Percentiles rank a stretch among this genome's conserved stretches.
Conservation (phyloP, 2,888 invertebrate species). For the Plemyria rubiginata region DNA sequence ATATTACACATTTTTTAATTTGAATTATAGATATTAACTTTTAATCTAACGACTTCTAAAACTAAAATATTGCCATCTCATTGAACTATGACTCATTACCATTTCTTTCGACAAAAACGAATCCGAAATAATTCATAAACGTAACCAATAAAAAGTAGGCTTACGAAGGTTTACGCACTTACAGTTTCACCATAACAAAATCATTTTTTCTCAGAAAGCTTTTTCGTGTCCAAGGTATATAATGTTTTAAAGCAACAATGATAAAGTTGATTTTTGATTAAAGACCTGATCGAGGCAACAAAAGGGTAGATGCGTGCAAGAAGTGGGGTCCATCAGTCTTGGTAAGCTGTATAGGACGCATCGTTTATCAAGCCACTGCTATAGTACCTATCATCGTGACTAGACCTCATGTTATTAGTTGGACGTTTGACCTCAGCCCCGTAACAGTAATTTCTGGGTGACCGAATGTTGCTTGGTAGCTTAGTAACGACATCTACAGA, state of each 20-base stretch:
- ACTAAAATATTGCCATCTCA: no score
- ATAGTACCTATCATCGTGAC: slow-evolving; percentile 27
- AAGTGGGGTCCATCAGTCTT: slow-evolving; percentile 62
- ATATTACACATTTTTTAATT: no score
- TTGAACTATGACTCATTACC: no score
- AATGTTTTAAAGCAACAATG: neutral
- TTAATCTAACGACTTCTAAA: no score
- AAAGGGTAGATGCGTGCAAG: slow-evolving; percentile 47
- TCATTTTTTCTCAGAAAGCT: neutral
- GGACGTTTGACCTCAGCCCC: slow-evolving; percentile 21
- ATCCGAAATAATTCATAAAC: neutral
- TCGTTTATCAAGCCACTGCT: slow-evolving; percentile 55
- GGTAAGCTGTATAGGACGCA: slow-evolving; percentile 54
- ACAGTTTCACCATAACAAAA: neutral
- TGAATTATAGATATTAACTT: no score
- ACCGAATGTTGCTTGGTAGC: no score
- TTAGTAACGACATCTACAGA: no score
- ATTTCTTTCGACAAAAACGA: no score
- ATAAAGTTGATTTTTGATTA: neutral
- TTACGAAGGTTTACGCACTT: no score
- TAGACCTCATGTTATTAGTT: slow-evolving; percentile 12
- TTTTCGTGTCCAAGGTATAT: neutral
- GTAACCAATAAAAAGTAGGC: neutral
- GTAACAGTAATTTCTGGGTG: no score
- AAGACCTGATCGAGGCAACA: neutral